phyloP scores from a whole-genome alignment of 1,140 invertebrate genomes.

The Ips nitidus region DNA sequence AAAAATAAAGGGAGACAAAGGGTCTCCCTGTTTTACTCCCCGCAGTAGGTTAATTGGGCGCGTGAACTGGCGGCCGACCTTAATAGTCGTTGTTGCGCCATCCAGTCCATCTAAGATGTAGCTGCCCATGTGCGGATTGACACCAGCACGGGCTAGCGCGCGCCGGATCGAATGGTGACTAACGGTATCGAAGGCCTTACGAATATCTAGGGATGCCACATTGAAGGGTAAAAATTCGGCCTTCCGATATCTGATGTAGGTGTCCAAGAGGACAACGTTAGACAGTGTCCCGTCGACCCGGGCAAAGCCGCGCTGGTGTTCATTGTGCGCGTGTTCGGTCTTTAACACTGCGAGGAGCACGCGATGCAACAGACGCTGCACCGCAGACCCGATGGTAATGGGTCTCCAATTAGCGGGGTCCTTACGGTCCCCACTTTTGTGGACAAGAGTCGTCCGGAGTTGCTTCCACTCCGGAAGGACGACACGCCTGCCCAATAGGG shows the following conservation, averaged over 20 bases:
- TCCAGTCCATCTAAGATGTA: slow-evolving; percentile 36
- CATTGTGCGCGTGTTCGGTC: not conserved
- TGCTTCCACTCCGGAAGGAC: no score
- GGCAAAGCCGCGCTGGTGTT: not conserved
- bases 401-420: not conserved
- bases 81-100: slow-evolving; percentile 16
- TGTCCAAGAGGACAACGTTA: not conserved
- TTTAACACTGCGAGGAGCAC: not conserved
- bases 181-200: slow-evolving; percentile 31
- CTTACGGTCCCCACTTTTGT: not conserved
- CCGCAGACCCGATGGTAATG: not conserved
- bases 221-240: slow-evolving; percentile 17
- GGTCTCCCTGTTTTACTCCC: no score
- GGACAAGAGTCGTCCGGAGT: not conserved
- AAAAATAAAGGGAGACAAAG: no score
- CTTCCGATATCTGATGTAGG: not conserved
- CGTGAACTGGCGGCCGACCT: no score
- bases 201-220: slow-evolving; percentile 47
- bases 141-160: not conserved
- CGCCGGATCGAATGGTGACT: slow-evolving; percentile 9
- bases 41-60: no score
- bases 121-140: slow-evolving; percentile 3
- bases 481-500: no score
- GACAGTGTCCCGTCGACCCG: not conserved
- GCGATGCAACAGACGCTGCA: not conserved